Evolutionary conservation across 2,113 vertebrate genomes (phyloP), one percentile per base, ranked within the genome.

Genomic region (Nanorana parkeri): DNA sequence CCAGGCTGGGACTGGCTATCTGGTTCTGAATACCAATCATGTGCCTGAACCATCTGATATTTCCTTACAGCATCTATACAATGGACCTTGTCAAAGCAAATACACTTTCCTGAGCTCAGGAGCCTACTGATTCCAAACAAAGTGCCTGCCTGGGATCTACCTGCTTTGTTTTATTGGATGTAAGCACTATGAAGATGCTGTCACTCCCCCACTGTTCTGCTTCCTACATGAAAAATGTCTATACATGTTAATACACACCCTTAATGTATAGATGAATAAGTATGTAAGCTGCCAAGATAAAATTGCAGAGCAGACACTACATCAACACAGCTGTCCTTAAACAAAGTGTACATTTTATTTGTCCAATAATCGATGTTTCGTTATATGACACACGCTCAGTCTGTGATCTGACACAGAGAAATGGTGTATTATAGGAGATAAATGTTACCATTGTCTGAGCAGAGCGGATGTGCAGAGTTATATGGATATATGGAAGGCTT

Each of bases 221-320:
- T 23, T 32, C 55, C 55, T 32, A 41, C 55, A 41, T 55, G 20
- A 60, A n/a, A 32, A 36, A 75, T 75, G 29, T 7, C 72, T 29
- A 23, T 61, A 17, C 72, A 75, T 60, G 72, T 61, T 75, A 7
- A 5, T 41, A 75, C 72, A 41, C 56, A 58, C n/a, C 15, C 36
- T 54, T 56, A n/a, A 10, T 28, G 15, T 56, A 60, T 56, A 32
- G 11, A 2, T 4, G 24, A 56, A 32, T 15, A 1, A 21, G 54
- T 13, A 17, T 74, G 20, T 20, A 6, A 47, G 56, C 69, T 21
- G 54, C 60, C 60, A 24, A 63, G 24, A 63, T 60, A 20, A 20
- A 21, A 60, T 20, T 21, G 58, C 20, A n/a, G 21, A n/a, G n/a
- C 58, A 60, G 20, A 21, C 58, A 60, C 58, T 11, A 11, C 20